phyloP scores from a whole-genome alignment of 2,888 invertebrate species.

The Hirudinaria manillensis region DNA sequence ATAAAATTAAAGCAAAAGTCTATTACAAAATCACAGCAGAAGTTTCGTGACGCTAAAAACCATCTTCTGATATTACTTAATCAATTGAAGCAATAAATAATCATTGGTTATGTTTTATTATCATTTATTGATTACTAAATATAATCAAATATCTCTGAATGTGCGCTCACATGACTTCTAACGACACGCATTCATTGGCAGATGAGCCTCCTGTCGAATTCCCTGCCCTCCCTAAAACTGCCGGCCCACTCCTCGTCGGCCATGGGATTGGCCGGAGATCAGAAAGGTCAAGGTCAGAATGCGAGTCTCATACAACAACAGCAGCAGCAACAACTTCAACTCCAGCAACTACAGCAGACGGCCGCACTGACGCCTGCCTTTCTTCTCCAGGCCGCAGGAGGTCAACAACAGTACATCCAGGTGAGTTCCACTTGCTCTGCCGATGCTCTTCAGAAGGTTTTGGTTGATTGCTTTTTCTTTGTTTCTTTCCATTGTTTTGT shows the following conservation, averaged over 20 bases:
- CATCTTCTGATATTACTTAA: too few relatives aligned
- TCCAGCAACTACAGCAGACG: conserved; percentile 19
- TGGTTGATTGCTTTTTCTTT: too few relatives aligned
- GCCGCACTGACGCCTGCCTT: conserved; percentile 1
- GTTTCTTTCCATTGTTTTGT: too few relatives aligned
- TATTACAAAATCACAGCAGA: too few relatives aligned
- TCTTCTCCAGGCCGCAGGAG: background rate
- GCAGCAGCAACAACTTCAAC: conserved; percentile 13
- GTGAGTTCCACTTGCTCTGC: too few relatives aligned
- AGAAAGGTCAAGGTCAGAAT: background rate
- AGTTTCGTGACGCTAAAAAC: too few relatives aligned
- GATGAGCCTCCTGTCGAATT: background rate
- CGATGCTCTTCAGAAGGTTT: too few relatives aligned
- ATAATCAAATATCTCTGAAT: too few relatives aligned
- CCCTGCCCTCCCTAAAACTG: background rate
- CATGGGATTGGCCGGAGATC: background rate
- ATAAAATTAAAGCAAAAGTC: too few relatives aligned
- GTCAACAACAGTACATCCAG: background rate
- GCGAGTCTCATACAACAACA: background rate
- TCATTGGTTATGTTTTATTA: too few relatives aligned
- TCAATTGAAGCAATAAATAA: too few relatives aligned
- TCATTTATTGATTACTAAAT: too few relatives aligned
- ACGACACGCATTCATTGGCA: background rate
- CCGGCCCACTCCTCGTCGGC: background rate
- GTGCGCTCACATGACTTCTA: background rate